These are phyloP conservation scores for Epizoanthus scotinus DNA, from an alignment of 92 coral and sea anemone genomes.

Conservation along the genomic window DNA sequence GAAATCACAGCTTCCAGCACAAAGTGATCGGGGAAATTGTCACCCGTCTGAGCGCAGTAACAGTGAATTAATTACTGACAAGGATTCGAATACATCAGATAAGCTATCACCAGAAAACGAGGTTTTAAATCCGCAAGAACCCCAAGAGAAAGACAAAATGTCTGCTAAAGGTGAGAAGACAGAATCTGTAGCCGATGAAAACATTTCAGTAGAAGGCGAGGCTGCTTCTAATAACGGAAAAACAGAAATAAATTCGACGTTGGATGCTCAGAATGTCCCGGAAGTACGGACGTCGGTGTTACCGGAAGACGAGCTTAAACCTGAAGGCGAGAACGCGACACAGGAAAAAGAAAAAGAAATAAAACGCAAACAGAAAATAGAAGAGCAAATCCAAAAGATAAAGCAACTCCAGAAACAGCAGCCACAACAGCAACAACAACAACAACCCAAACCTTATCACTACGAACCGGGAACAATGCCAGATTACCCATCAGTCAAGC, in stretches of 20 bases:
- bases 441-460: constrained; percentile 43
- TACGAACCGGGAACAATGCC: constrained; percentile 68
- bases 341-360: constrained; percentile 52
- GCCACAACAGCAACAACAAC: constrained; percentile 44
- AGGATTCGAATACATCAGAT: neutral
- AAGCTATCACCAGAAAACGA: neutral
- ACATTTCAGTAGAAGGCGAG: neutral
- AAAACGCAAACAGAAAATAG: constrained; percentile 56
- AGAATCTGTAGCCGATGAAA: neutral
- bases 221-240: neutral
- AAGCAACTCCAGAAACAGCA: constrained; percentile 75
- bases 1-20: neutral
- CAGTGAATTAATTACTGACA: constrained; percentile 21
- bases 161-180: neutral
- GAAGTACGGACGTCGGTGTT: neutral
- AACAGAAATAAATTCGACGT: neutral
- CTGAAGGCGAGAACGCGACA: constrained; percentile 14
- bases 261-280: neutral
- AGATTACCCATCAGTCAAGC: constrained; percentile 13
- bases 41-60: neutral
- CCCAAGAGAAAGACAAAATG: neutral
- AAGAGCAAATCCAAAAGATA: constrained; percentile 72
- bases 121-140: neutral
- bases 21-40: neutral
- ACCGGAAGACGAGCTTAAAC: neutral